Evolutionary conservation across 2,113 vertebrate species (phyloP).

Genomic region (Hippoglossus stenolepis): DNA sequence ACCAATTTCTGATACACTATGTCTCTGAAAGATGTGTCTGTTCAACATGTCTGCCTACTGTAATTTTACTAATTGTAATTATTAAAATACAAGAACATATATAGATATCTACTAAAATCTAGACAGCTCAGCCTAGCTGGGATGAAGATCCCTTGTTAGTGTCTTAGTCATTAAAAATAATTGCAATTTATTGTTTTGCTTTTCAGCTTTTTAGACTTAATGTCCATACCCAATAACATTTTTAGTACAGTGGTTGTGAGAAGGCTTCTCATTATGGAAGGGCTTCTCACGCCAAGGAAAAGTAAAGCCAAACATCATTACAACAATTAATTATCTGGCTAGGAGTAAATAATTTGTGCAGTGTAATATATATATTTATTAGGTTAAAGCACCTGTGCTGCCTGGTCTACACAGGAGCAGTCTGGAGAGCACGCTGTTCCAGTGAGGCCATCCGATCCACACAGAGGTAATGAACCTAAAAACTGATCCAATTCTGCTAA

Average conservation of each 20-base stretch:
- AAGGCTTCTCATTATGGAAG: background rate
- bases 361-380: background rate
- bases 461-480: conserved; percentile 78
- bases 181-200: no score
- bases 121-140: no score
- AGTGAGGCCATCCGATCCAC: conserved; percentile 54
- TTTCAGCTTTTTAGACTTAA: no score
- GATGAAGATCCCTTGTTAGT: no score
- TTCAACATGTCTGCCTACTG: background rate
- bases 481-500: conserved; percentile 76
- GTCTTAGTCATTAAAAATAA: no score
- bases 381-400: conserved; percentile 27
- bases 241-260: no score
- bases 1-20: no score
- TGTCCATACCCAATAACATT: no score
- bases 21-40: background rate
- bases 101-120: no score
- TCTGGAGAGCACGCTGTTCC: conserved; percentile 36
- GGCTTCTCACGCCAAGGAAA: background rate
- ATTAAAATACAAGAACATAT: background rate
- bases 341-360: conserved; percentile 20
- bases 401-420: conserved; percentile 26
- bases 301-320: conserved; percentile 1
- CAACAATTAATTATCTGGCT: conserved; percentile 15
- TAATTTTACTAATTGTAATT: background rate